A percentile compares a stretch with the other conserved stretches of the same genome.
Evolutionary conservation across 1,140 invertebrate genomes (phyloP).

Genomic region (Heterodera schachtii): DNA sequence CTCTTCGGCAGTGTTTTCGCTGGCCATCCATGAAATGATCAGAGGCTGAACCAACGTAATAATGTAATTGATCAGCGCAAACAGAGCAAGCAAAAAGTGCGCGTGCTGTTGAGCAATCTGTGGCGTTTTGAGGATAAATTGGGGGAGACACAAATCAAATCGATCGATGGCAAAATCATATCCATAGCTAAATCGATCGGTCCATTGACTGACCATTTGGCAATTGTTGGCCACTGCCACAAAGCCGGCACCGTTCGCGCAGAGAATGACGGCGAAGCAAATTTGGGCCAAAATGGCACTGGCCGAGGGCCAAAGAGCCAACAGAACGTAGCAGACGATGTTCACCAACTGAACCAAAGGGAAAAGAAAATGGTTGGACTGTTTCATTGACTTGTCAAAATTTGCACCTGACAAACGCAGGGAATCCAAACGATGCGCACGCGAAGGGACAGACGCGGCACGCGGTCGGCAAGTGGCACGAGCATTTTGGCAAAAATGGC

Average conservation of each 20-base stretch:
- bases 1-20: constrained; percentile 9
- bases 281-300: constrained; percentile 17
- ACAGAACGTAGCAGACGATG: constrained; percentile 21
- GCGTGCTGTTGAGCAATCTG: constrained; percentile 27
- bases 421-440: constrained; percentile 23
- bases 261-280: constrained; percentile 13
- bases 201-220: constrained; percentile 12
- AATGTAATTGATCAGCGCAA: constrained; percentile 27
- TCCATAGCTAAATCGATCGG: background rate
- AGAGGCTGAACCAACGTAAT: constrained; percentile 29
- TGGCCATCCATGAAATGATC: constrained; percentile 20
- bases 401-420: constrained; percentile 10
- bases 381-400: too few relatives aligned
- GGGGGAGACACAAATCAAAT: background rate
- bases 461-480: constrained; percentile 17
- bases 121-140: background rate
- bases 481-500: constrained; percentile 24
- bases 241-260: constrained; percentile 27
- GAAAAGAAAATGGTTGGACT: too few relatives aligned
- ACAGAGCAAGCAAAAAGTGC: constrained; percentile 20
- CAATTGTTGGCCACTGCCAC: constrained; percentile 24
- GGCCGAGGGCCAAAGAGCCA: constrained; percentile 6
- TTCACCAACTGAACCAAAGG: constrained; percentile 9
- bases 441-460: constrained; percentile 1
- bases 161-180: background rate